Evolutionary conservation across 2,797 vertebrate genomes (phyloP).

Genomic region (Pogoniulus pusillus): DNA sequence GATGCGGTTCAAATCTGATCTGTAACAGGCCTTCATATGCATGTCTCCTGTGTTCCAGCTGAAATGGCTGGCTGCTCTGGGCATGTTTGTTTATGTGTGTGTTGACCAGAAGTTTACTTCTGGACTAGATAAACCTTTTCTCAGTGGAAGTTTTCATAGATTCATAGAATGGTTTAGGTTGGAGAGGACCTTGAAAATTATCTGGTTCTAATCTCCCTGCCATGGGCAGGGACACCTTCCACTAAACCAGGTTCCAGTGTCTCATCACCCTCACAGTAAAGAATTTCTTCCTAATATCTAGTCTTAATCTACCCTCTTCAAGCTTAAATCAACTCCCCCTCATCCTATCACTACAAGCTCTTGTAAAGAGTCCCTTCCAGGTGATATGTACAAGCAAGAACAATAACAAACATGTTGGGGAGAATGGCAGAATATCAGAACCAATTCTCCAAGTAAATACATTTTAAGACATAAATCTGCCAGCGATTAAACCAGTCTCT

Average conservation of each 20-base stretch:
- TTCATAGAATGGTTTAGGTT: too few relatives aligned
- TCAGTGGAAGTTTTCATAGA: not conserved
- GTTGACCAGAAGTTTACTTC: constrained; percentile 19
- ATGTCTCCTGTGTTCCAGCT: not conserved
- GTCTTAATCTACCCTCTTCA: too few relatives aligned
- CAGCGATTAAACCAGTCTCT: not conserved
- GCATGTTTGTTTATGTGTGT: not conserved
- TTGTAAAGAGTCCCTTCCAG: too few relatives aligned
- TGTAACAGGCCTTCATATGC: not conserved
- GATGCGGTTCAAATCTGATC: constrained; percentile 6
- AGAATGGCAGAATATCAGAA: not conserved
- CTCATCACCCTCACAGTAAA: too few relatives aligned
- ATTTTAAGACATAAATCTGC: not conserved
- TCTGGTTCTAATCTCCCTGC: too few relatives aligned
- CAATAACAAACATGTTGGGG: not conserved
- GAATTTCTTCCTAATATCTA: too few relatives aligned
- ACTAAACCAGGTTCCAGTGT: too few relatives aligned
- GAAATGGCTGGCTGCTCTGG: not conserved
- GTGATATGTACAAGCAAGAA: not conserved
- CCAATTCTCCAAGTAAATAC: not conserved
- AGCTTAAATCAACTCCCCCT: too few relatives aligned
- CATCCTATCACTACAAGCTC: too few relatives aligned
- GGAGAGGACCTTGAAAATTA: too few relatives aligned
- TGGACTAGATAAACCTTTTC: not conserved
- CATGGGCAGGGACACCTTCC: too few relatives aligned